A percentile compares a stretch with the other conserved stretches of the same genome.
These are phyloP conservation scores for Odontesthes bonariensis DNA, from an alignment of 2,113 vertebrate genomes.

Conservation along the genomic window DNA sequence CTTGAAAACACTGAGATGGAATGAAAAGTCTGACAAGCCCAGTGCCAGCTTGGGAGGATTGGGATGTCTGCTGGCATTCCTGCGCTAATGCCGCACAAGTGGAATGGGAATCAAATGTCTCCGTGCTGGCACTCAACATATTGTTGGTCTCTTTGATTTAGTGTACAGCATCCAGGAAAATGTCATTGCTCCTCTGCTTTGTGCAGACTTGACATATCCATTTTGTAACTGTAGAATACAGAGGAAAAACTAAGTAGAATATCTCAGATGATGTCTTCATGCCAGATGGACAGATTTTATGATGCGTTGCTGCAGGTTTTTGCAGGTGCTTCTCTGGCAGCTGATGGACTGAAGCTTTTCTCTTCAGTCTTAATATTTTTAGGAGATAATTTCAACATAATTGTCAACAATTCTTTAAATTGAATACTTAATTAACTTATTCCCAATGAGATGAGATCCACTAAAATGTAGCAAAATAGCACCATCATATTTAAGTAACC, in stretches of 20 bases:
- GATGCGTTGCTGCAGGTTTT: constrained; percentile 34
- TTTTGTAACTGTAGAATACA: constrained; percentile 72
- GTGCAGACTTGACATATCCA: constrained; percentile 76
- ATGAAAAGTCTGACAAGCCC: constrained; percentile 70
- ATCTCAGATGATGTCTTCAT: constrained; percentile 67
- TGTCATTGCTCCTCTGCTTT: constrained; percentile 69
- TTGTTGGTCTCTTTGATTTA: constrained; percentile 80
- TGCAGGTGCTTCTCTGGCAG: constrained; percentile 26
- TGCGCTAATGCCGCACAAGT: constrained; percentile 69
- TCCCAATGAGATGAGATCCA: constrained; percentile 15
- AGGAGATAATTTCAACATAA: not conserved
- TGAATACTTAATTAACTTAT: constrained; percentile 40
- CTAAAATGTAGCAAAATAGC: constrained; percentile 41
- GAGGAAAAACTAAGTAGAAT: constrained; percentile 68
- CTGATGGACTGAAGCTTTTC: constrained; percentile 29
- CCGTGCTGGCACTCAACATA: constrained; percentile 74
- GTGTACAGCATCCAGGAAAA: constrained; percentile 76
- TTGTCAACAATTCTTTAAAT: constrained; percentile 35
- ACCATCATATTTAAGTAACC: constrained; percentile 46
- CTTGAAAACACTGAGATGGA: constrained; percentile 70
- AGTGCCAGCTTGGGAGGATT: constrained; percentile 64
- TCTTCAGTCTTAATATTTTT: not conserved
- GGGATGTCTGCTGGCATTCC: constrained; percentile 76
- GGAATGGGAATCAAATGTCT: constrained; percentile 79
- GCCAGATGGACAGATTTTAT: constrained; percentile 46